Evolutionary conservation across 2,797 vertebrate species (phyloP), one percentile per base, ranked within the genome.

Genomic region (Pangasius mekongensis): DNA sequence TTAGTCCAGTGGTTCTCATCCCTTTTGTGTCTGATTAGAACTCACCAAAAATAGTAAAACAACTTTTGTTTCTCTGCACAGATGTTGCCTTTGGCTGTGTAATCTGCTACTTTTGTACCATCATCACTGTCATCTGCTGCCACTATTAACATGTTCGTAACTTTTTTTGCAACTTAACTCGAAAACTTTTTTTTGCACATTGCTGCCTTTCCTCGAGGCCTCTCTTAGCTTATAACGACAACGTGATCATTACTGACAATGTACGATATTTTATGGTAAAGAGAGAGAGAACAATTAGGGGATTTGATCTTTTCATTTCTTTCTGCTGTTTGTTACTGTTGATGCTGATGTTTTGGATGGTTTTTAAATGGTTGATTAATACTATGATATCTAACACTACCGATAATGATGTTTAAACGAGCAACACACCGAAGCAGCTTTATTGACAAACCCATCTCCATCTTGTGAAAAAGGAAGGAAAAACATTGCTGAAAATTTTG

Each of bases 401-500:
- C n/a, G 74, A 64, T 77, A 88, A 67, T 6, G 74, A 62, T 33
- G 49, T 73, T 76, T 60, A 88, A 87, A 89, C 6, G 27, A 74
- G 54, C n/a, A 78, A 85, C 69, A 18, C 18, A 49, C 52, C 22
- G 9, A 54, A 62, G 56, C 24, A 30, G 60, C 81, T 73, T 87
- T 84, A 87, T 39, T 81, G 43, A 22, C 24, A 62, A 78, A 78
- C 16, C 20, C 64, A 86, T 66, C 56, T 84, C 30, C 27, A 33
- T 78, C 67, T 77, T 10, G 39, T 3, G 67, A 74, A 89, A 74
- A 30, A 36, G 33, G 69, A 83, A 87, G 22, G 86, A 49, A 73
- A 20, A 20, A 64, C 33, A 20, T 52, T 89, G 54, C n/a, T 16
- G 18, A 86, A 91, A 91, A 84, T 78, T 86, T 84, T 85, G 91